These are phyloP conservation scores for Pteromalus puparum DNA, from an alignment of 1,140 invertebrate species.

Conservation along the genomic window DNA sequence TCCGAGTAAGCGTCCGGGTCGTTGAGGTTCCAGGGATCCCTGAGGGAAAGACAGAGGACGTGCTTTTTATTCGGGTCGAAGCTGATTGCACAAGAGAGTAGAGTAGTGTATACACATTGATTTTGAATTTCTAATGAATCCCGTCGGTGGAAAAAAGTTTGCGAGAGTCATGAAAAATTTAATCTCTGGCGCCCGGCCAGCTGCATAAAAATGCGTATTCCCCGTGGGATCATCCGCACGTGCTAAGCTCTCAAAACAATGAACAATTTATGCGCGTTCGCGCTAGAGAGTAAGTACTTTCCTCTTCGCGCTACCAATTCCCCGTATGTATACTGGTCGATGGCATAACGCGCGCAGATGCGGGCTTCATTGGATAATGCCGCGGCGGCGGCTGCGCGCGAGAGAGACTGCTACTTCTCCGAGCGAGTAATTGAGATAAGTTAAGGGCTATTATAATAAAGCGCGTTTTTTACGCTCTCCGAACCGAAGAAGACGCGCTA, in stretches of 20 bases:
- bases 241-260: too few relatives aligned
- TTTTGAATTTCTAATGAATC: too few relatives aligned
- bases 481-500: conserved; percentile 21
- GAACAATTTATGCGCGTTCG: not conserved
- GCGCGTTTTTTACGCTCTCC: conserved; percentile 31
- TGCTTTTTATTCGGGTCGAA: too few relatives aligned
- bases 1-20: conserved; percentile 59
- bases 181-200: not conserved
- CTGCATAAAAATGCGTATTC: not conserved
- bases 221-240: too few relatives aligned
- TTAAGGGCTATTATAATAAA: conserved; percentile 48
- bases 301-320: not conserved
- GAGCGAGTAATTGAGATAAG: conserved; percentile 47
- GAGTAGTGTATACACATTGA: too few relatives aligned
- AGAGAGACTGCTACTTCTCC: not conserved
- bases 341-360: conserved; percentile 30
- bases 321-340: not conserved
- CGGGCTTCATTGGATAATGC: conserved; percentile 47
- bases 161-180: not conserved
- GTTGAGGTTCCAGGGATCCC: conserved; percentile 64
- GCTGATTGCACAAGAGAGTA: too few relatives aligned
- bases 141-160: not conserved
- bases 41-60: conserved; percentile 39
- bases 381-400: not conserved
- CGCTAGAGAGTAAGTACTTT: not conserved